phyloP scores from a whole-genome alignment of 2,888 invertebrate species.

The Coecobrya sp. region DNA sequence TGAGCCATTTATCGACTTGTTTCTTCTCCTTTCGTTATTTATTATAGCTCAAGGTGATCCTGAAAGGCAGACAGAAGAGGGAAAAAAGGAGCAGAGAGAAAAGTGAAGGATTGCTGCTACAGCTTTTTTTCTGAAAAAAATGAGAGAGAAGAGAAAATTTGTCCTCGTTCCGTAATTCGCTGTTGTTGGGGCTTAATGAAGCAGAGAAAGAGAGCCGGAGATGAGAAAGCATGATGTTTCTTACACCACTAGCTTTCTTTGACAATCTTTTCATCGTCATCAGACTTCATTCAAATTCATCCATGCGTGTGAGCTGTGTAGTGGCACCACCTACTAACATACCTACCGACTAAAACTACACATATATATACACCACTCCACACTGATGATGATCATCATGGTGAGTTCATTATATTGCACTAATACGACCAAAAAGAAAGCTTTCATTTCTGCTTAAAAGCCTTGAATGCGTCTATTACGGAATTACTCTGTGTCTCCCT shows the following conservation, averaged over 20 bases:
- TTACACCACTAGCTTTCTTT: constrained; percentile 55
- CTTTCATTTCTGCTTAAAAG: not conserved
- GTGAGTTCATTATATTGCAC: not conserved
- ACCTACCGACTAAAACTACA: too few species aligned
- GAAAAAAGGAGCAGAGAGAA: not conserved
- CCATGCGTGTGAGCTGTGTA: constrained; percentile 31
- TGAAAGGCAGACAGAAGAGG: not conserved
- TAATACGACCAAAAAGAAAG: not conserved
- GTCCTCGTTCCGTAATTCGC: constrained; percentile 60
- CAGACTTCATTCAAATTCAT: constrained; percentile 42
- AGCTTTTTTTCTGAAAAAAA: not conserved
- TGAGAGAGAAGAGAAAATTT: constrained; percentile 37
- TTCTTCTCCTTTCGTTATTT: not conserved
- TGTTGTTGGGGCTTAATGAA: constrained; percentile 61
- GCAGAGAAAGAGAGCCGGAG: constrained; percentile 56
- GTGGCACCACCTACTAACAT: not conserved
- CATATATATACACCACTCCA: not conserved
- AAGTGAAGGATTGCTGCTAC: not conserved
- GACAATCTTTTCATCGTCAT: constrained; percentile 52
- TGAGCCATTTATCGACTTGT: constrained; percentile 27
- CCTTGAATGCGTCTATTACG: not conserved
- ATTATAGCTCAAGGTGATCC: constrained; percentile 19
- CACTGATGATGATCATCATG: not conserved
- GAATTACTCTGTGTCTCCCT: not conserved
- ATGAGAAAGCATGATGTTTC: constrained; percentile 53